Base-by-base conservation (phyloP, 2,888 invertebrate species). In the Quadriops clusia region DNA sequence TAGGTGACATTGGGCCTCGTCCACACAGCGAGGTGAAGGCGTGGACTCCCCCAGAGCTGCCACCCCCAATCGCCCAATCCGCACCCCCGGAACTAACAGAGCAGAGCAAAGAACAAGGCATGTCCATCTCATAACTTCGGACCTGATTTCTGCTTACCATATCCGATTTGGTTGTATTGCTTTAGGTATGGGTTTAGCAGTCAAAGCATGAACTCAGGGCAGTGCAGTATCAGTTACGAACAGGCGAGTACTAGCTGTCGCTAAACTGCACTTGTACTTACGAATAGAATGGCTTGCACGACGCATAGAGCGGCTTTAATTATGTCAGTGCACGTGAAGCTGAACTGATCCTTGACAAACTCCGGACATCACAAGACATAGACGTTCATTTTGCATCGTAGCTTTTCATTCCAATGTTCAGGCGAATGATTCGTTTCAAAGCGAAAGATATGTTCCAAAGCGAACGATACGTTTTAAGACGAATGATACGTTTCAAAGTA, bases 21-120 rank as follows among this genome's bases (percentile, higher is more conserved):
- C 84, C 85, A 58, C 84, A 83, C 67, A 85, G 85, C 67, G 86
- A 86, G 70, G 78, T 83, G 55, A 84, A 83, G 64, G 78, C 77
- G 40, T 76, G 76, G 65, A 74, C 72, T 39, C 73, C 75, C 23
- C 69, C 74, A 41, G 70, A 70, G 49, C 65, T 68, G 43, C 66
- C 72, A 42, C 70, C 70, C 32, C 72, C 73, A 43, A 70, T 74
- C 38, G 74, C 75, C 37, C 74, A 74, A 54, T 76, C 76, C 37
- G 75, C 76, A 42, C 75, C 76, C 30, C 75, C 76, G 38, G 70
- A 74, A 54, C 61, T 74, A 47, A 65, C 68, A 44, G 70, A 70
- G 50, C 70, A 70, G 59, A 62, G 59, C 51, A 67, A 68, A 62
- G 66, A 65, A 60, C 66, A 66, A 57, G 67, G 51, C 54, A 50